phyloP scores from a whole-genome alignment of 2,113 vertebrate genomes.

The Orycteropus afer region DNA sequence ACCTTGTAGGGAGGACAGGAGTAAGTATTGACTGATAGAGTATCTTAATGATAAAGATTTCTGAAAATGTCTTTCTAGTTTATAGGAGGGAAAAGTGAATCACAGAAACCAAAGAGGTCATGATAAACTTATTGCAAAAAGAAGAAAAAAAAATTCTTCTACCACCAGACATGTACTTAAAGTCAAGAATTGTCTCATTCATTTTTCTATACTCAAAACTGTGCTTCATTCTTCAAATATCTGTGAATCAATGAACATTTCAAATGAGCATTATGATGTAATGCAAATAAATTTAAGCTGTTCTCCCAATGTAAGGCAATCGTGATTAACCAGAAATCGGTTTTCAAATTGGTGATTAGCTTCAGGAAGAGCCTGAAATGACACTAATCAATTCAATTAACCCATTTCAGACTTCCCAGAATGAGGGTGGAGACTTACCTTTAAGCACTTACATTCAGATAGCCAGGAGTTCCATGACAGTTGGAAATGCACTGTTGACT shows the following conservation, averaged over 20 bases:
- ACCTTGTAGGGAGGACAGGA: not conserved
- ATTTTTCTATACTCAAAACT: not conserved
- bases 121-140: not conserved
- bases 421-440: not conserved
- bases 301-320: not conserved
- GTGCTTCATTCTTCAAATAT: not conserved
- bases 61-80: not conserved
- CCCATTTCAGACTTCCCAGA: not conserved
- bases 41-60: not conserved
- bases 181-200: not conserved
- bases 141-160: not conserved
- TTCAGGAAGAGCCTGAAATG: not conserved
- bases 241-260: not conserved
- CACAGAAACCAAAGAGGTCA: not conserved
- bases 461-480: not conserved
- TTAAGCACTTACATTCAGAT: not conserved
- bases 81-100: not conserved
- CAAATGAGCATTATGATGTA: not conserved
- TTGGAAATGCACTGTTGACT: not conserved
- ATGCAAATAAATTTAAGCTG: not conserved
- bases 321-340: not conserved
- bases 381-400: not conserved
- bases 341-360: not conserved
- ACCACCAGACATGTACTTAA: not conserved
- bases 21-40: not conserved